phyloP scores from a whole-genome alignment of 1,140 invertebrate genomes.

The Camponotus vicinus region DNA sequence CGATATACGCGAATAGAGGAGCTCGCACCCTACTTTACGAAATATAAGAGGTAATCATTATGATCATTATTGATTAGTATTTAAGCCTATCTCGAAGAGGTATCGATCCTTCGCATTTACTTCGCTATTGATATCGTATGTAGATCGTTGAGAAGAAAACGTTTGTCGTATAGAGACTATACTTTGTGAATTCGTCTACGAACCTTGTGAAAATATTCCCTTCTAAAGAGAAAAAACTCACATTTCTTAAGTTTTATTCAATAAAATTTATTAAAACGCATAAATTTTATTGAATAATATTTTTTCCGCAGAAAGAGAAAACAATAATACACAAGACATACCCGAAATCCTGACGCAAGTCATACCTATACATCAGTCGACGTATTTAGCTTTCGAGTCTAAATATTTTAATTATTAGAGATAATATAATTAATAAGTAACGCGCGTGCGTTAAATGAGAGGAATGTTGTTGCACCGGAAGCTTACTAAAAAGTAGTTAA shows the following conservation, averaged over 20 bases:
- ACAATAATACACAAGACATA: slow-evolving; percentile 22
- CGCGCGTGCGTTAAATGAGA: slow-evolving; percentile 1
- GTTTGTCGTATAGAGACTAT: slow-evolving; percentile 68
- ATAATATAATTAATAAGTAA: slow-evolving; percentile 61
- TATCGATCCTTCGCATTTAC: slow-evolving; percentile 69
- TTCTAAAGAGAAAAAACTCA: neutral
- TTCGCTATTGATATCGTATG: slow-evolving; percentile 74
- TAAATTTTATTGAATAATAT: slow-evolving; percentile 52
- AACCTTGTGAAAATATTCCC: slow-evolving; percentile 51
- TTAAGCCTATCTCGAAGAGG: slow-evolving; percentile 73
- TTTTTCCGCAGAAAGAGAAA: slow-evolving; percentile 1
- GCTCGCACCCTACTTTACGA: slow-evolving; percentile 46
- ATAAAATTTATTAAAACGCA: slow-evolving; percentile 30
- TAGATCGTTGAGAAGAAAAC: slow-evolving; percentile 67
- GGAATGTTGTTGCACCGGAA: slow-evolving; percentile 60
- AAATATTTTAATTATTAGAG: slow-evolving; percentile 81
- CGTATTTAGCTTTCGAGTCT: slow-evolving; percentile 80
- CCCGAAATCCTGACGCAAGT: slow-evolving; percentile 6
- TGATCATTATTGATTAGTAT: slow-evolving; percentile 82
- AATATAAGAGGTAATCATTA: slow-evolving; percentile 69
- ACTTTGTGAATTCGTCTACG: slow-evolving; percentile 67
- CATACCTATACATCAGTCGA: slow-evolving; percentile 43
- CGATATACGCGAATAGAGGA: slow-evolving; percentile 38
- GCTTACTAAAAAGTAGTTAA: slow-evolving; percentile 44
- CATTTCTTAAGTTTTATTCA: slow-evolving; percentile 23